Conservation (phyloP, 2,888 invertebrate genomes). For the Diaprepes abbreviatus region DNA sequence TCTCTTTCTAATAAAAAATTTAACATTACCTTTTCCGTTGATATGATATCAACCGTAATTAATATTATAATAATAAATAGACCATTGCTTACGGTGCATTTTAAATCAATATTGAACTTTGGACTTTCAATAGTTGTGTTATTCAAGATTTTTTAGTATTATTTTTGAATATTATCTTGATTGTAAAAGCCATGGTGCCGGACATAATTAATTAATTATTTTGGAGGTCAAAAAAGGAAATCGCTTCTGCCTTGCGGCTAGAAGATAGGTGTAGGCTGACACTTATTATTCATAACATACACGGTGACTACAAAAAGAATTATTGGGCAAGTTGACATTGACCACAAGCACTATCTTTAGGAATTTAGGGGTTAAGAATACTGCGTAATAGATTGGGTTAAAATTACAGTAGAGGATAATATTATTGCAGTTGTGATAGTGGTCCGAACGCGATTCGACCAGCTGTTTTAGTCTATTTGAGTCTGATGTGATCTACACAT, state of each 20-base stretch:
- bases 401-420: not conserved
- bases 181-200: not conserved
- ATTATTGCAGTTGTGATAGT: not conserved
- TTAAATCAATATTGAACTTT: not conserved
- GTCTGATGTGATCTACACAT: too few species aligned
- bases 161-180: not conserved
- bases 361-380: slow-evolving; percentile 41
- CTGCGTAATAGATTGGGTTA: slow-evolving; percentile 27
- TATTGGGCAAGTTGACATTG: slow-evolving; percentile 44
- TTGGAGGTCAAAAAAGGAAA: slow-evolving; percentile 36
- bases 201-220: slow-evolving; percentile 8
- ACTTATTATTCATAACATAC: slow-evolving; percentile 41
- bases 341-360: slow-evolving; percentile 15
- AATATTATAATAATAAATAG: too few species aligned
- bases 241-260: slow-evolving; percentile 28
- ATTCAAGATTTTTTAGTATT: not conserved
- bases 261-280: slow-evolving; percentile 13
- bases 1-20: too few species aligned
- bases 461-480: too few species aligned
- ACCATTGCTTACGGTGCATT: not conserved
- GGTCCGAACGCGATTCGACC: not conserved
- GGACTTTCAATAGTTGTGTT: not conserved
- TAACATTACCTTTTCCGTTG: too few species aligned
- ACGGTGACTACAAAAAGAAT: slow-evolving; percentile 40
- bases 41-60: too few species aligned